Evolutionary conservation across 2,888 invertebrate genomes (phyloP), one percentile per base, ranked within the genome.

Genomic region (Ditylenchus weischeri): DNA sequence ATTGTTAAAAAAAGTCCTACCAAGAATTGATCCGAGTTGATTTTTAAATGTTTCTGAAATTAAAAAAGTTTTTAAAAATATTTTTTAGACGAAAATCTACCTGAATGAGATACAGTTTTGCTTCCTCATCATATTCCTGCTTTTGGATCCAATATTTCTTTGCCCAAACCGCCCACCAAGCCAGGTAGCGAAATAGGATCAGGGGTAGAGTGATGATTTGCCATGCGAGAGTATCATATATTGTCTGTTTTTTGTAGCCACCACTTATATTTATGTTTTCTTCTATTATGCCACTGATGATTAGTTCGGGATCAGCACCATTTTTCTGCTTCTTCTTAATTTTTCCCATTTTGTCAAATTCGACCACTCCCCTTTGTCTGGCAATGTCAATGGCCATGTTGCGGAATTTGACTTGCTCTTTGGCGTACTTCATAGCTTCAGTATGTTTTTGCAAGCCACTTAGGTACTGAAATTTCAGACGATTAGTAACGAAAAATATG

Each of bases 231-330:
- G 93, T 88, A 84, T 92, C 90, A 62, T 80, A 84, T 10, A 90
- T 84, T 63, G 88, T 43, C 21, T 63, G 51, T 35, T 63, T 91
- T 0, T 91, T 90, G 84, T 92, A 93, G 0, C 91, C 91, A 21
- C 93, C 93, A 83, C 91, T 86, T 80, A 71, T 43, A 59, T 65
- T 73, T 90, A 93, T 91, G 82, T 92, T 93, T 75, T 92, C 90
- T 84, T 90, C 91, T 68, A 94, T 90, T 3, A 94, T 89, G 83
- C 88, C 87, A 71, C 89, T 87, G 65, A 93, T 89, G 50, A 91
- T 87, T 68, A 86, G 87, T 81, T 93, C 92, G 72, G 90, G 88
- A 83, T 91, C 90, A 75, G 89, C 89, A 83, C 77, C 78, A 61
- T 78, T 81, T 62, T 78, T 77, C 65, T 78, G 71, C 59, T 81